These are phyloP conservation scores for Cataglyphis cursor DNA, from an alignment of 2,888 invertebrate genomes.

Conservation along the genomic window DNA sequence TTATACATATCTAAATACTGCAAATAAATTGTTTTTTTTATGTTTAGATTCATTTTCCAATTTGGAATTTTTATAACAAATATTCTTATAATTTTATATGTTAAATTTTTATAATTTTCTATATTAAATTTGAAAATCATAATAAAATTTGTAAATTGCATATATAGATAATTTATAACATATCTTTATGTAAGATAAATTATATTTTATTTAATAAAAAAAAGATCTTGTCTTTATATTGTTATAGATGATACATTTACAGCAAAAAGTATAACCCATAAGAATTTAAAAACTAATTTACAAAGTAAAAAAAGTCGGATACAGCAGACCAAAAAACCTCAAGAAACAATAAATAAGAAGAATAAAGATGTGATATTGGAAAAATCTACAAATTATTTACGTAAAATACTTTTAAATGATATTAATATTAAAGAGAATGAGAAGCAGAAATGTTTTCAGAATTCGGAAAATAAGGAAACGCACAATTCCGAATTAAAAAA, in stretches of 20 bases:
- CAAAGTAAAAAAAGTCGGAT: conserved; percentile 79
- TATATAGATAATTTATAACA: neutral
- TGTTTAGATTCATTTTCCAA: conserved; percentile 5
- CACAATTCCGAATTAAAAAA: conserved; percentile 66
- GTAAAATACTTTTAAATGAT: conserved; percentile 83
- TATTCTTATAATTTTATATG: neutral
- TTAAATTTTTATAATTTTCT: neutral
- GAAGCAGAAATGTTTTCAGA: conserved; percentile 76
- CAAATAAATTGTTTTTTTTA: conserved; percentile 50
- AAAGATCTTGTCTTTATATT: conserved; percentile 9
- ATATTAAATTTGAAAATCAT: conserved; percentile 1
- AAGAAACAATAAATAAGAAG: conserved; percentile 83
- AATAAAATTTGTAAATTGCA: neutral
- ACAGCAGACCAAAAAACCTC: conserved; percentile 80
- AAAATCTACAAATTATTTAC: conserved; percentile 81
- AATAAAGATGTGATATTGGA: conserved; percentile 82
- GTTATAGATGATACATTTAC: conserved; percentile 80
- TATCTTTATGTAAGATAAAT: neutral
- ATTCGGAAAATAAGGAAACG: conserved; percentile 68
- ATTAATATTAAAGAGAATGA: conserved; percentile 80
- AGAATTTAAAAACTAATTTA: conserved; percentile 77
- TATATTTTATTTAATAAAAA: conserved; percentile 6
- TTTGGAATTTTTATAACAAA: neutral
- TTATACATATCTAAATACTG: neutral
- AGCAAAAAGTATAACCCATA: conserved; percentile 76